Conservation (phyloP, 2,797 vertebrate genomes). For the Falco biarmicus region DNA sequence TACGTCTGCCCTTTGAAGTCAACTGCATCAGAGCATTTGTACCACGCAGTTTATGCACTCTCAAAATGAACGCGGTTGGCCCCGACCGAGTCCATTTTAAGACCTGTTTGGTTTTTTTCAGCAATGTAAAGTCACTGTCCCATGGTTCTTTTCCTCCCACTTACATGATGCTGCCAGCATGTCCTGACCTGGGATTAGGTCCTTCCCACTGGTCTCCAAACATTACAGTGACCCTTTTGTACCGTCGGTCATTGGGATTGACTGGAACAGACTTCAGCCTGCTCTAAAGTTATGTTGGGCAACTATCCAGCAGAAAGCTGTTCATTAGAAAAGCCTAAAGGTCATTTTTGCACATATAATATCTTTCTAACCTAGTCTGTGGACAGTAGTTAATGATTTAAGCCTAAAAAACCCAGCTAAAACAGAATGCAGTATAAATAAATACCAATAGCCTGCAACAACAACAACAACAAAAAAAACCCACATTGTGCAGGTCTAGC, state of each 20-base stretch:
- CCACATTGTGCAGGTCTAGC: constrained; percentile 6
- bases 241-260: neutral
- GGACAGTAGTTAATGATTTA: constrained; percentile 38
- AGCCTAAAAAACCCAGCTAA: constrained; percentile 39
- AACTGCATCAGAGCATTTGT: neutral
- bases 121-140: neutral
- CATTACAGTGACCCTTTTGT: neutral
- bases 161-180: neutral
- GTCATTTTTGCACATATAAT: constrained; percentile 47
- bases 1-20: constrained; percentile 13
- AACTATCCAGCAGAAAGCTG: constrained; percentile 46
- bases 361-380: neutral
- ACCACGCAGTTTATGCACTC: neutral
- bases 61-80: neutral
- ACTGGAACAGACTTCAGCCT: constrained; percentile 24
- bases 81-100: neutral
- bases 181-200: neutral
- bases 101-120: neutral
- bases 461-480: neutral
- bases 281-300: constrained; percentile 45
- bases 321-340: constrained; percentile 35
- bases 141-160: neutral
- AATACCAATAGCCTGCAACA: constrained; percentile 61
- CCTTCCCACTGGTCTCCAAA: neutral
- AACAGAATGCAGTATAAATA: constrained; percentile 57